Evolutionary conservation across 2,888 invertebrate genomes (phyloP).

Genomic region (Tholera decimalis): DNA sequence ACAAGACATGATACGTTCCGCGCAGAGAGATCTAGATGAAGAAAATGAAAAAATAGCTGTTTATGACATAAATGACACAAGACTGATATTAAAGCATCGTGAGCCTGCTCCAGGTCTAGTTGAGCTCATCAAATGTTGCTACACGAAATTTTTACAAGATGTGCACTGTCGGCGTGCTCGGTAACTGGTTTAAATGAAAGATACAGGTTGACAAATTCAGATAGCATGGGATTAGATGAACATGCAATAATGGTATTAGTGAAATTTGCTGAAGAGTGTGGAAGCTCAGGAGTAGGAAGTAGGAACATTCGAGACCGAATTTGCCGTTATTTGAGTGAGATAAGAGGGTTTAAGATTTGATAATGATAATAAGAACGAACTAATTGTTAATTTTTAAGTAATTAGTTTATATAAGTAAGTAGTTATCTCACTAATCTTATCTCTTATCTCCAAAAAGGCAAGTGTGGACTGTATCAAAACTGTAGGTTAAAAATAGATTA

Average conservation of each 20-base stretch:
- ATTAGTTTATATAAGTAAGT: too few relatives aligned
- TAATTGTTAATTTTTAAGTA: too few relatives aligned
- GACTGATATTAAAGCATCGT: constrained; percentile 26
- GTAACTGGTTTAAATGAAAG: too few relatives aligned
- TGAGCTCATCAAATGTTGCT: constrained; percentile 16
- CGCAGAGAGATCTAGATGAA: background rate
- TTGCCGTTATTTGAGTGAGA: background rate
- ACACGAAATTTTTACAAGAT: constrained; percentile 2
- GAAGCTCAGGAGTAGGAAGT: background rate
- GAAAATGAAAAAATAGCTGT: background rate
- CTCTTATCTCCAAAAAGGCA: too few relatives aligned
- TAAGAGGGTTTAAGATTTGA: background rate
- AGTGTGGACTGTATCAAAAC: too few relatives aligned
- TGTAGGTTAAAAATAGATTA: too few relatives aligned
- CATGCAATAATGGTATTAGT: background rate
- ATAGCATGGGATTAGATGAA: constrained; percentile 12
- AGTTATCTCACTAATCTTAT: too few relatives aligned
- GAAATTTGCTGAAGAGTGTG: background rate
- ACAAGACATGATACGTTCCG: constrained; percentile 14
- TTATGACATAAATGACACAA: constrained; percentile 4
- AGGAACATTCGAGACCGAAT: background rate
- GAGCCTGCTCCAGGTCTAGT: background rate
- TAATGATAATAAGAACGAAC: too few relatives aligned
- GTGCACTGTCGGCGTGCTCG: constrained; percentile 11
- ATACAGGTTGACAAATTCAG: background rate